Conservation (phyloP, 2,113 vertebrate genomes). For the Zootoca vivipara region DNA sequence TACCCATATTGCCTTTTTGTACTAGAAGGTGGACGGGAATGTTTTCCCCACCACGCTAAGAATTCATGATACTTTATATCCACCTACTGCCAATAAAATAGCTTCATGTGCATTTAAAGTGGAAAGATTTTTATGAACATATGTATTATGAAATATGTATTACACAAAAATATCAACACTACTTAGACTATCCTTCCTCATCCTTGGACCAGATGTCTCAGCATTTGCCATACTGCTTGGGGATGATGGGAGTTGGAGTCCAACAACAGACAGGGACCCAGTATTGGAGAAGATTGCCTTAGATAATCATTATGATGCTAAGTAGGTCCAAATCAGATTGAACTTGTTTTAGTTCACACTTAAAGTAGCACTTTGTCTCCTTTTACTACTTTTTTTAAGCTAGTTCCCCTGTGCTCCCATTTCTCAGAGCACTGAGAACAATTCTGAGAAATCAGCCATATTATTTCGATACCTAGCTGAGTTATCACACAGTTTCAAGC, state of each 20-base stretch:
- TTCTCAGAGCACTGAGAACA: not conserved
- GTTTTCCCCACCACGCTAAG: conserved; percentile 39
- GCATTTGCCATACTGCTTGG: not conserved
- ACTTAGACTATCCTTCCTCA: not conserved
- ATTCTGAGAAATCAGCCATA: conserved; percentile 14
- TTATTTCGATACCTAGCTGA: conserved; percentile 8
- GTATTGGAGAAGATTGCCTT: not conserved
- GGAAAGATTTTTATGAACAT: conserved; percentile 13
- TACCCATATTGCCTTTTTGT: not conserved
- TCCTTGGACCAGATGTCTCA: not conserved
- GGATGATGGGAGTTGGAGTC: not conserved
- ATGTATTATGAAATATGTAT: conserved; percentile 35
- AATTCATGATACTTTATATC: conserved; percentile 35
- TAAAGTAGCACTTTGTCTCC: not conserved
- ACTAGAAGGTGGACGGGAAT: not conserved
- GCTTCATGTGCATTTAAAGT: conserved; percentile 36
- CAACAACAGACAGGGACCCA: not conserved
- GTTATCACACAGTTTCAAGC: conserved; percentile 26
- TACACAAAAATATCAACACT: conserved; percentile 11
- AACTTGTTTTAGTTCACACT: not conserved
- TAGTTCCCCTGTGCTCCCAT: not conserved
- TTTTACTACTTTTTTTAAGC: not conserved
- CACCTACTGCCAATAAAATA: conserved; percentile 28
- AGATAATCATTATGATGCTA: conserved; percentile 17
- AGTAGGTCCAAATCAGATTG: conserved; percentile 14